Percentiles rank a stretch among this genome's conserved stretches.
Conservation (phyloP, 1,140 invertebrate genomes). For the Vollenhovia emeryi region DNA sequence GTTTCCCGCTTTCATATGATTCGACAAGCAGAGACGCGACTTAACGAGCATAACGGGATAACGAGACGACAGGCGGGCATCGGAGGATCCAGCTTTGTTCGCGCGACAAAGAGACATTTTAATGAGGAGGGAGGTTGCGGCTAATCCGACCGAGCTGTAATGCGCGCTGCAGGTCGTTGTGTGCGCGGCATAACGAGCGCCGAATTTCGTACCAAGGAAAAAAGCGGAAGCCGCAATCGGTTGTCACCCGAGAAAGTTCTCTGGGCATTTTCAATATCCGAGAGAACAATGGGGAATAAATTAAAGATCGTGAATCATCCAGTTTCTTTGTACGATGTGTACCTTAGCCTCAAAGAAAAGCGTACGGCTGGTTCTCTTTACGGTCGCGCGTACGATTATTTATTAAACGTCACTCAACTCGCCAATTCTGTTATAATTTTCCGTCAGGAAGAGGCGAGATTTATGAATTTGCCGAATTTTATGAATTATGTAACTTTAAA, state of each 20-base stretch:
- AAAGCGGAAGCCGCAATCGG: constrained; percentile 55
- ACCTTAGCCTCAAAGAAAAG: constrained; percentile 2
- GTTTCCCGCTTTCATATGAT: background rate
- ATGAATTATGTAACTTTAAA: background rate
- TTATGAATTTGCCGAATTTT: background rate
- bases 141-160: constrained; percentile 62
- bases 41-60: constrained; percentile 54
- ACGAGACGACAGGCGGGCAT: constrained; percentile 38
- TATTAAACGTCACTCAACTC: background rate
- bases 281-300: constrained; percentile 51
- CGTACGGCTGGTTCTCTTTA: constrained; percentile 13
- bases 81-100: constrained; percentile 65
- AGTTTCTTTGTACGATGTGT: constrained; percentile 15
- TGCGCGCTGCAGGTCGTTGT: background rate
- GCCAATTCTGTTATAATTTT: background rate
- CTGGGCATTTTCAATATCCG: constrained; percentile 53
- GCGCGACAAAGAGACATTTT: constrained; percentile 71
- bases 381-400: constrained; percentile 4
- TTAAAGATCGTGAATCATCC: constrained; percentile 55
- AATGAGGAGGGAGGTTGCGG: constrained; percentile 61
- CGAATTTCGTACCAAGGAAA: constrained; percentile 56
- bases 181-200: constrained; percentile 57
- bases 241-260: constrained; percentile 2
- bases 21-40: background rate
- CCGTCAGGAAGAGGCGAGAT: background rate